Base-by-base conservation (phyloP, 2,888 invertebrate species). In the Vesta saturnalis region DNA sequence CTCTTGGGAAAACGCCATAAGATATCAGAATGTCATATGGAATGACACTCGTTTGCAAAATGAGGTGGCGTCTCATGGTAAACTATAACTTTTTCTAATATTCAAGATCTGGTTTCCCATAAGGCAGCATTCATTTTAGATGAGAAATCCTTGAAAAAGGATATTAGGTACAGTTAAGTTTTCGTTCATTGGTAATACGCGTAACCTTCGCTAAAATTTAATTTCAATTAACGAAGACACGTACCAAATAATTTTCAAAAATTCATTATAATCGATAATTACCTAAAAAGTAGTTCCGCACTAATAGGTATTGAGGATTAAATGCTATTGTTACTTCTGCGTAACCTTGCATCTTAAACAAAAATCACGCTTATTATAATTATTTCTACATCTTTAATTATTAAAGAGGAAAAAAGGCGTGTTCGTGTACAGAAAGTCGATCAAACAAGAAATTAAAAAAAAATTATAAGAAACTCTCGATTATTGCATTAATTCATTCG, bases 51-150 rank as follows among this genome's bases (percentile, higher is more conserved):
- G 62, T 59, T 73, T 72, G 72, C 72, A 67, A 70, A 74, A 72
- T 65, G 67, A 72, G 67, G 74, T 72, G 72, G 69, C 72, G 67
- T 74, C 71, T 74, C 74, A 74, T 69, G 72, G 72, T 63, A 64
- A 73, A 72, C 67, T 52, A 66, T 55, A 47, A 60, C 18, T 49
- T 39, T 12, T 39, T 39, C 8, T 39, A 39, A 39, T 39, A 39
- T 4, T 1, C 2, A 39, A 39, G 52, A 67, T 58, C 67, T 54
- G 18, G 46, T 67, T 63, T 63, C 67, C 35, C 21, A 54, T 52
- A 52, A 30, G 19, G 54, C 43, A 52, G 60, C 47, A 16, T 58
- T 21, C 43, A 16, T 21, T 56, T 65, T 60, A 30, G 35, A 23
- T 23, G 59, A 65, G 3, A 23, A 59, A 69, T 69, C 69, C 69